phyloP scores from a whole-genome alignment of 2,888 invertebrate genomes.

The Agriopis aurantiaria region DNA sequence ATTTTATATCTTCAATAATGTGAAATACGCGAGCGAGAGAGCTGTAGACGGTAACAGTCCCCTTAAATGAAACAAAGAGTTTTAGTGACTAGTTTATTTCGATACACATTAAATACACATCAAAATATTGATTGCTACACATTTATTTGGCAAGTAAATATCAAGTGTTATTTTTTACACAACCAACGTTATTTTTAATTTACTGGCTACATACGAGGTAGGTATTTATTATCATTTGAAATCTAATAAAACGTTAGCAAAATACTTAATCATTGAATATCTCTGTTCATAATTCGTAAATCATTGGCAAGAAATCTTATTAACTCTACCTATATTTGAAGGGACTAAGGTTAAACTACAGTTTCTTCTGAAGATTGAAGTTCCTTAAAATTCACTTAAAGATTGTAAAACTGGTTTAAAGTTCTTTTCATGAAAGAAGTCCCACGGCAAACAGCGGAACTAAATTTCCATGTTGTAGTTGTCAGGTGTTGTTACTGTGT shows the following conservation, averaged over 20 bases:
- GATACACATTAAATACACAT: slow-evolving; percentile 77
- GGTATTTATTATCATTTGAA: slow-evolving; percentile 25
- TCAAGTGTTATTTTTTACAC: slow-evolving; percentile 53
- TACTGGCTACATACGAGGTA: slow-evolving; percentile 52
- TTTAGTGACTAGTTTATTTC: slow-evolving; percentile 78
- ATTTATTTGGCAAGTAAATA: slow-evolving; percentile 72
- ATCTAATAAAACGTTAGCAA: slow-evolving; percentile 26
- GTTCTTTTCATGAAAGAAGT: too few species aligned
- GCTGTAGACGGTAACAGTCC: too few species aligned
- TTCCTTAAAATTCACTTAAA: too few species aligned
- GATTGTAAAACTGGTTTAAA: too few species aligned
- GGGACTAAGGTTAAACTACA: neutral
- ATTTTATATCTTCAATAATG: too few species aligned
- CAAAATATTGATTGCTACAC: slow-evolving; percentile 64
- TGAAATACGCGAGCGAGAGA: too few species aligned
- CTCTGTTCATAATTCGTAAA: slow-evolving; percentile 13
- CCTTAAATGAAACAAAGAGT: slow-evolving; percentile 20
- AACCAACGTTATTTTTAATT: slow-evolving; percentile 53
- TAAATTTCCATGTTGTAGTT: too few species aligned
- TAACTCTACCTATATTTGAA: neutral
- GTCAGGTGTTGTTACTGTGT: too few species aligned
- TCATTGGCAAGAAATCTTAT: slow-evolving; percentile 23
- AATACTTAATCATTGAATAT: slow-evolving; percentile 21
- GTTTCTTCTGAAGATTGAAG: too few species aligned
- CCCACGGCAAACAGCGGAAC: too few species aligned